Base-by-base conservation (phyloP, 2,113 vertebrate genomes). In the Danionella cerebrum region DNA sequence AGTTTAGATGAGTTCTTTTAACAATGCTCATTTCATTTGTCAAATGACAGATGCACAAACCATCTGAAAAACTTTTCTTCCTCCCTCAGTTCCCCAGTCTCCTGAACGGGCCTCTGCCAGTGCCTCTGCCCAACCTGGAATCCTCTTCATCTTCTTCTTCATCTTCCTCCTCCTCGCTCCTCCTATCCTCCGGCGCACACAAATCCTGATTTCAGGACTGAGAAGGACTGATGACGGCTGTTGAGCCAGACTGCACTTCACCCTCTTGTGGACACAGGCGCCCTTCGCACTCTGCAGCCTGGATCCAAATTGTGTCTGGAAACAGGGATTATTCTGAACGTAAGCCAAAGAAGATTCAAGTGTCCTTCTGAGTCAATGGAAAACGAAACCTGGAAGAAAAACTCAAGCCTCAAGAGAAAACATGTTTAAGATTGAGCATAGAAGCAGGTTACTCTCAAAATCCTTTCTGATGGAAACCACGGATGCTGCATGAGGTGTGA, bases 21-120 rank as follows among this genome's bases (percentile, higher is more conserved):
- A 6, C 29, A 33, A 33, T 33, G 29, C 29, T 2, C 29, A 33
- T 33, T 33, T 33, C 29, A 3, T 2, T 5, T 9, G 9, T 33
- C 9, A 4, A 31, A 3, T 4, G 29, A 31, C 3, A 5, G 5
- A 59, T 59, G 11, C 22, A 29, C 10, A 41, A 36, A 33, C 10
- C 33, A 29, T 9, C 31, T 33, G 10, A 53, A 45, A 14, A 25
- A 24, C 24, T 29, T 51, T 71, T 38, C 59, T 22, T 65, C 72
- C 8, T 58, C 67, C 72, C 80, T 4, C 86, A 98, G 94, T 98
- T 98, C 76, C 95, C 95, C 58, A 87, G 90, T 41, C 86, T 98
- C 87, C 82, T 96, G 33, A 98, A 95, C 0, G 89, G 93, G 69
- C 90, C 90, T 71, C 84, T 97, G 69, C 90, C 94, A 0, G 75